These are phyloP conservation scores for Rapana venosa DNA, from an alignment of 2,888 invertebrate species.

Conservation along the genomic window DNA sequence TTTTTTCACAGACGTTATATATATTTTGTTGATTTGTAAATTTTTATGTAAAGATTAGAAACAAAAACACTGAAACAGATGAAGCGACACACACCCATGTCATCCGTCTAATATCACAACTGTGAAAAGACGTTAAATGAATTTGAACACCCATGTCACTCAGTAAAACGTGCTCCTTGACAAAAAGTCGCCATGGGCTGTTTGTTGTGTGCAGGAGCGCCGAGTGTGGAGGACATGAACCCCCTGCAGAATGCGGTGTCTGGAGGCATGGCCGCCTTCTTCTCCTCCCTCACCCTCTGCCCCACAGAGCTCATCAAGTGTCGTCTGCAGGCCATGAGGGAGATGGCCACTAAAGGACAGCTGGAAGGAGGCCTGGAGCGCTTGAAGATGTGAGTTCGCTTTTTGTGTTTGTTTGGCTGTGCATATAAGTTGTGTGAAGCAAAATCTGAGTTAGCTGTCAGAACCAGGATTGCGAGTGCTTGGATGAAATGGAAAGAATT, in stretches of 20 bases:
- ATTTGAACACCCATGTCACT: neutral
- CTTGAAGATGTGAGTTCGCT: conserved; percentile 44
- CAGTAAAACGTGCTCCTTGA: neutral
- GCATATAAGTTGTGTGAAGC: no score
- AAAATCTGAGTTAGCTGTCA: no score
- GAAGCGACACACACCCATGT: neutral
- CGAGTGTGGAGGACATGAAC: conserved; percentile 61
- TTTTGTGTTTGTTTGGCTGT: neutral
- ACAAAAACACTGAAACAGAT: neutral
- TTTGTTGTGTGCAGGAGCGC: conserved; percentile 33
- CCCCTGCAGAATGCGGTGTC: conserved; percentile 84
- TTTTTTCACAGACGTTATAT: no score
- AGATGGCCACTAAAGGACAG: conserved; percentile 79
- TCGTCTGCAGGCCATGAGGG: conserved; percentile 94
- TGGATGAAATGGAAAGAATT: no score
- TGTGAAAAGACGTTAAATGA: no score
- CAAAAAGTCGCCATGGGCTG: neutral
- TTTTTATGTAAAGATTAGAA: no score
- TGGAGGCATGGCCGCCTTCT: conserved; percentile 96
- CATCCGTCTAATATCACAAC: neutral
- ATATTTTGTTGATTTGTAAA: no score
- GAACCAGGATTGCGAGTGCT: no score
- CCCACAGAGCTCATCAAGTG: conserved; percentile 99
- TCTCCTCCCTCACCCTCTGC: conserved; percentile 96
- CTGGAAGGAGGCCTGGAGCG: conserved; percentile 65